phyloP scores from a whole-genome alignment of 2,113 vertebrate species.

The Empidonax traillii region DNA sequence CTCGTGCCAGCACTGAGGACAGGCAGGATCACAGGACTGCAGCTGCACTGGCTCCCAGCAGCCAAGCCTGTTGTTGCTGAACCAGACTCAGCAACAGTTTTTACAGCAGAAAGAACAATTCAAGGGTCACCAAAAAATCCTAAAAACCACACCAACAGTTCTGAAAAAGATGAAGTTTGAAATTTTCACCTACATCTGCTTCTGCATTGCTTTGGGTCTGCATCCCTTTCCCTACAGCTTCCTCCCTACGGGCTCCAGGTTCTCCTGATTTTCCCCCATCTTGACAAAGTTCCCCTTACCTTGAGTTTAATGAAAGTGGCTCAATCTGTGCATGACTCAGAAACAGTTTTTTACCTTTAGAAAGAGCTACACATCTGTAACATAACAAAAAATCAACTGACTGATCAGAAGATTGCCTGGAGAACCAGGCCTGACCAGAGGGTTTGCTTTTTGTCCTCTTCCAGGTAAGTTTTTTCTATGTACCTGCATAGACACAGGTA shows the following conservation, averaged over 20 bases:
- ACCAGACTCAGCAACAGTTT: background rate
- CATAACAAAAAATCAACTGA: background rate
- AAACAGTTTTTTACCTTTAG: background rate
- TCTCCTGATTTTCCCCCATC: background rate
- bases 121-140: background rate
- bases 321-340: background rate
- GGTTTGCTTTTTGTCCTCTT: background rate
- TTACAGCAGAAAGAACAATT: background rate
- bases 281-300: background rate
- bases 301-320: background rate
- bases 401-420: background rate
- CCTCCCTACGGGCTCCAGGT: background rate
- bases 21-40: background rate
- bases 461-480: background rate
- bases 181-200: background rate
- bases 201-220: background rate
- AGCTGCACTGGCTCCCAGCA: background rate
- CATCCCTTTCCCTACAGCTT: background rate
- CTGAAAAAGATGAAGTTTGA: background rate
- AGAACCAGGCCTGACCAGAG: background rate
- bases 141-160: background rate
- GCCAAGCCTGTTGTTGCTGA: background rate
- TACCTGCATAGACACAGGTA: background rate
- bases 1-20: background rate
- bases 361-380: background rate